Percentiles rank a stretch among this genome's conserved stretches.
Evolutionary conservation across 2,888 invertebrate species (phyloP).

Genomic region (Lasiommata megera): DNA sequence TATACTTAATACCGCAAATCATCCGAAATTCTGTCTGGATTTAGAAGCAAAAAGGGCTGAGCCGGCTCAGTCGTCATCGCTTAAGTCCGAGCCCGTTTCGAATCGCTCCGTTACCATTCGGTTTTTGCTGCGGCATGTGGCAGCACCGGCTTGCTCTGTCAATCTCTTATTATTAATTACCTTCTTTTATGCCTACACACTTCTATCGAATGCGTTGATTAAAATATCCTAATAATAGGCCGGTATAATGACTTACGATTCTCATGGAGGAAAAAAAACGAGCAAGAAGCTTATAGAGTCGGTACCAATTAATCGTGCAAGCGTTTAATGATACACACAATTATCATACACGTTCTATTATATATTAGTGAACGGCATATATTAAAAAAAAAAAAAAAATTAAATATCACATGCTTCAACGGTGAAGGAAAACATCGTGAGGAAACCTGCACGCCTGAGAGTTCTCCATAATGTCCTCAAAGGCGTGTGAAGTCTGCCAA

Average conservation of each 20-base stretch:
- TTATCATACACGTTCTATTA: not conserved
- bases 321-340: constrained; percentile 9
- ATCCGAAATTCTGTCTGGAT: constrained; percentile 52
- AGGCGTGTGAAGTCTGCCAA: too few relatives aligned
- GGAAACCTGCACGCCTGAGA: too few relatives aligned
- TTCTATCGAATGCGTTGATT: constrained; percentile 76
- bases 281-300: constrained; percentile 41
- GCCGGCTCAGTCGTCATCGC: constrained; percentile 58
- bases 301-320: constrained; percentile 41
- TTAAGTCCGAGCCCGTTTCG: constrained; percentile 68
- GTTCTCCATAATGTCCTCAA: too few relatives aligned
- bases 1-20: constrained; percentile 53
- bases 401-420: too few relatives aligned
- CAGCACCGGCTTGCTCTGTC: constrained; percentile 53
- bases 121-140: constrained; percentile 77
- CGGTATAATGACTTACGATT: constrained; percentile 53
- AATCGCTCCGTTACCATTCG: constrained; percentile 71
- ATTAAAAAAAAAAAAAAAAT: too few relatives aligned
- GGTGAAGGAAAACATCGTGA: too few relatives aligned
- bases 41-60: constrained; percentile 63
- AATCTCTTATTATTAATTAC: constrained; percentile 77
- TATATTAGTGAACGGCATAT: not conserved
- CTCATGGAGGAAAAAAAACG: constrained; percentile 46
- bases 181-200: constrained; percentile 70
- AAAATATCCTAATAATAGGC: constrained; percentile 78